A percentile compares a stretch with the other conserved stretches of the same genome.
These are phyloP conservation scores for Sebastes iracundus DNA, from an alignment of 2,797 vertebrate species.

Conservation along the genomic window DNA sequence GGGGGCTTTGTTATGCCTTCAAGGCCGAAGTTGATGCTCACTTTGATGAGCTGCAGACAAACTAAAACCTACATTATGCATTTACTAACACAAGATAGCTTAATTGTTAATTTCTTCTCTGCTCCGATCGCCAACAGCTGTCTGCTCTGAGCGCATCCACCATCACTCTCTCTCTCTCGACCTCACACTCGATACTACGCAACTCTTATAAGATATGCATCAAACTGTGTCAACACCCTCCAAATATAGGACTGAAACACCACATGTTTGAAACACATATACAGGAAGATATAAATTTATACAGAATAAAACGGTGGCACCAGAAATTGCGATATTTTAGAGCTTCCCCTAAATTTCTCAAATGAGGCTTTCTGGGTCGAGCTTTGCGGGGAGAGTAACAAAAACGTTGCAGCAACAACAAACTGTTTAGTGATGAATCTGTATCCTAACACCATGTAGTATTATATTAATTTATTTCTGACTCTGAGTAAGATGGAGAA, in stretches of 20 bases:
- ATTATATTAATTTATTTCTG: neutral
- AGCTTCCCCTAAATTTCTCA: too few species aligned
- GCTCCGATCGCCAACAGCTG: neutral
- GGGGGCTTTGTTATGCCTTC: neutral
- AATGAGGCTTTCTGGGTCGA: too few species aligned
- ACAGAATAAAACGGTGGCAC: neutral
- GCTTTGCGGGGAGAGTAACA: too few species aligned
- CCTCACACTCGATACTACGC: neutral
- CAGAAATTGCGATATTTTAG: neutral
- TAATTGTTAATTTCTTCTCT: neutral
- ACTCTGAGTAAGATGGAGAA: neutral
- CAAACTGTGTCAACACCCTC: neutral
- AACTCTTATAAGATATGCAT: neutral
- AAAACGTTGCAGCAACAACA: too few species aligned
- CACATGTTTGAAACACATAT: neutral
- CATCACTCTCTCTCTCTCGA: neutral
- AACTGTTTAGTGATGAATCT: too few species aligned
- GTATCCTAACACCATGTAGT: neutral
- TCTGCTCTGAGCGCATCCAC: neutral
- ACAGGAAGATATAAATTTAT: neutral
- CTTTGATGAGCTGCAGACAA: neutral
- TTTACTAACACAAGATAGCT: neutral
- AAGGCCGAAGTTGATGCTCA: neutral
- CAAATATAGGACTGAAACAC: neutral
- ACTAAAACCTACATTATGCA: neutral